Conservation (phyloP, 2,113 vertebrate genomes). For the Centrocercus urophasianus region DNA sequence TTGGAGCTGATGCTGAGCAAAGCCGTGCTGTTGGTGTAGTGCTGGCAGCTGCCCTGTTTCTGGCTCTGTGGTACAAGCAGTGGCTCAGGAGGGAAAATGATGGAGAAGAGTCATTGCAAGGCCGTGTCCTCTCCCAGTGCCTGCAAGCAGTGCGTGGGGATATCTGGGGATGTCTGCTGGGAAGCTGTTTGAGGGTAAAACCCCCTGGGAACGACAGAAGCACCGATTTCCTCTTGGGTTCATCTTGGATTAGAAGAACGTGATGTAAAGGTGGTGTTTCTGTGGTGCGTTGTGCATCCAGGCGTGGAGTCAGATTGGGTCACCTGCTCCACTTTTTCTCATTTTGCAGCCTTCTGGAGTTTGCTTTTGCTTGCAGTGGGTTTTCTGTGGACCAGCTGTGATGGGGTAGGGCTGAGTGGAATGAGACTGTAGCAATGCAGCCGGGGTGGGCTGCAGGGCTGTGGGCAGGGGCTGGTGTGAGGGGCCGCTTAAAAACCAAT, state of each 20-base stretch:
- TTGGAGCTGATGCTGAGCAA: neutral
- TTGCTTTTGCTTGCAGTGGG: neutral
- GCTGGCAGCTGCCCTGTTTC: neutral
- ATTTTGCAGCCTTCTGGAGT: neutral
- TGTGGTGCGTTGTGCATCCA: neutral
- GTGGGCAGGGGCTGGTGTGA: rapidly evolving
- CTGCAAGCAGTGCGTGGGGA: neutral
- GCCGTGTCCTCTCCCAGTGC: rapidly evolving
- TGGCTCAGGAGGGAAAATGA: neutral
- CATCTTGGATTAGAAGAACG: neutral
- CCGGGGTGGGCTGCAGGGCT: neutral
- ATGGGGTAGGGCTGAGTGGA: neutral
- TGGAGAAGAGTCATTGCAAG: neutral
- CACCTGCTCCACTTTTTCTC: neutral
- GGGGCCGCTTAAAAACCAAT: neutral
- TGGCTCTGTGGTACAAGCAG: neutral
- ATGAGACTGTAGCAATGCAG: neutral
- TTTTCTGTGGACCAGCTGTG: neutral
- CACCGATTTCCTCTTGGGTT: neutral
- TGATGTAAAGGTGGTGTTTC: neutral
- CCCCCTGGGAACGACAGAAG: neutral
- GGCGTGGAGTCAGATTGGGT: neutral
- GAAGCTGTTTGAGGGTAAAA: neutral
- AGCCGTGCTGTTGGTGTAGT: neutral
- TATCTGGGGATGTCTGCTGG: neutral